Evolutionary conservation across 2,888 invertebrate species (phyloP).

Genomic region (Patella ulyssiponensis): DNA sequence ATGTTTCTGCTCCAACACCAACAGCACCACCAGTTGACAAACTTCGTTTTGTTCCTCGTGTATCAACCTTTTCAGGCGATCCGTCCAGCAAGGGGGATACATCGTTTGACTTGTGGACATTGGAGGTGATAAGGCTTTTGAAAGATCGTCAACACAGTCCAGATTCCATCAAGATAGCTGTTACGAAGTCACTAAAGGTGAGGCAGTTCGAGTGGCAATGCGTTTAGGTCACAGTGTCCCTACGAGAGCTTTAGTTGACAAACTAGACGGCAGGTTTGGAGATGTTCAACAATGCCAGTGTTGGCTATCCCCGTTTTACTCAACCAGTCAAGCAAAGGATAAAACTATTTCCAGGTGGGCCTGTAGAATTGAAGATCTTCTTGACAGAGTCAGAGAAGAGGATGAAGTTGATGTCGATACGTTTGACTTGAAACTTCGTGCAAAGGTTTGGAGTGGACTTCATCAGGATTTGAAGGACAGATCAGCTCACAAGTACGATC

Average conservation of each 20-base stretch:
- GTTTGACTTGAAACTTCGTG: not conserved
- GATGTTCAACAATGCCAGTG: not conserved
- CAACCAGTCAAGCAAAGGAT: not conserved
- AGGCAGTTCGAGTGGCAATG: not conserved
- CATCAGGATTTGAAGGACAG: not conserved
- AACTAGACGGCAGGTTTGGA: not conserved
- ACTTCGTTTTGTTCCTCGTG: not conserved
- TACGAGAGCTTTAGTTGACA: not conserved
- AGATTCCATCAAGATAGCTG: not conserved
- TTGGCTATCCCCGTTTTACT: not conserved
- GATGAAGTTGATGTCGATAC: not conserved
- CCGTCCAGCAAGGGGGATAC: not conserved
- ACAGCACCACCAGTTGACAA: not conserved
- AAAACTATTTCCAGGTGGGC: not conserved
- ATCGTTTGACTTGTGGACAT: constrained; percentile 2
- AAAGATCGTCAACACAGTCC: too few relatives aligned
- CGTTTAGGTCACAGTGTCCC: not conserved
- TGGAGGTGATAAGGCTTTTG: not conserved
- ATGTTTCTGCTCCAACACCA: not conserved
- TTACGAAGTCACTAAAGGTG: not conserved
- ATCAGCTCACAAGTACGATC: not conserved
- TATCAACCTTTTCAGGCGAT: not conserved
- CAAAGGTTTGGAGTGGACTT: not conserved
- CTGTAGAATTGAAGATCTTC: not conserved
- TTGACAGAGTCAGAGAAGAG: not conserved